Conservation (phyloP, 2,113 vertebrate species). For the Lophura nycthemera region DNA sequence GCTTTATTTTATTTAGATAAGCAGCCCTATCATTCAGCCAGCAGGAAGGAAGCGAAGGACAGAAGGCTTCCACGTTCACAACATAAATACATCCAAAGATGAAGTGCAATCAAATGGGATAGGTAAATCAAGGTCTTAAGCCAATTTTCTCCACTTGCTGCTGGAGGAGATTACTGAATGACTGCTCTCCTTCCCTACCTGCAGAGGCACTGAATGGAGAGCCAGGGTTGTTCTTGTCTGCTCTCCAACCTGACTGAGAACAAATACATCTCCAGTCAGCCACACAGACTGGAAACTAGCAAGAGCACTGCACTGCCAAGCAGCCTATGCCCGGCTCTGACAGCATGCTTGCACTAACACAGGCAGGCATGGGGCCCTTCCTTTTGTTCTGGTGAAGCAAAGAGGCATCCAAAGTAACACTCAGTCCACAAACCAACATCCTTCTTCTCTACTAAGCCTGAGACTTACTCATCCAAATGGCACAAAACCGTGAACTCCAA, state of each 20-base stretch:
- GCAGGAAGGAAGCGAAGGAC: neutral
- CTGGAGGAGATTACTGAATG: neutral
- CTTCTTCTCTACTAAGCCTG: neutral
- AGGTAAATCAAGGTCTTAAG: neutral
- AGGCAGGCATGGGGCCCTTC: constrained; percentile 15
- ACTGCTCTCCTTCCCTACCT: neutral
- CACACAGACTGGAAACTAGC: neutral
- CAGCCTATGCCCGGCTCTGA: neutral
- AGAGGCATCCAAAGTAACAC: rapidly evolving
- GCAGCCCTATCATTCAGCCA: neutral
- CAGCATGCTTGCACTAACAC: neutral
- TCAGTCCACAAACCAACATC: neutral
- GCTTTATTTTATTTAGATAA: neutral
- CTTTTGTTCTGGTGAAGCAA: neutral
- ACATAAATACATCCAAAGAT: neutral
- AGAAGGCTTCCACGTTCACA: neutral
- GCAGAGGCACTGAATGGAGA: neutral
- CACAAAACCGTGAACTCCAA: neutral
- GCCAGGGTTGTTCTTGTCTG: neutral
- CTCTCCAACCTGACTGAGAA: constrained; percentile 9
- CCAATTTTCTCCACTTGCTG: neutral
- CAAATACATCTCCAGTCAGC: constrained; percentile 34
- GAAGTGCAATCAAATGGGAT: neutral
- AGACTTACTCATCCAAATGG: neutral
- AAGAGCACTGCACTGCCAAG: neutral